Evolutionary conservation across 2,797 vertebrate genomes (phyloP).

Genomic region (Sandelia bainsii): DNA sequence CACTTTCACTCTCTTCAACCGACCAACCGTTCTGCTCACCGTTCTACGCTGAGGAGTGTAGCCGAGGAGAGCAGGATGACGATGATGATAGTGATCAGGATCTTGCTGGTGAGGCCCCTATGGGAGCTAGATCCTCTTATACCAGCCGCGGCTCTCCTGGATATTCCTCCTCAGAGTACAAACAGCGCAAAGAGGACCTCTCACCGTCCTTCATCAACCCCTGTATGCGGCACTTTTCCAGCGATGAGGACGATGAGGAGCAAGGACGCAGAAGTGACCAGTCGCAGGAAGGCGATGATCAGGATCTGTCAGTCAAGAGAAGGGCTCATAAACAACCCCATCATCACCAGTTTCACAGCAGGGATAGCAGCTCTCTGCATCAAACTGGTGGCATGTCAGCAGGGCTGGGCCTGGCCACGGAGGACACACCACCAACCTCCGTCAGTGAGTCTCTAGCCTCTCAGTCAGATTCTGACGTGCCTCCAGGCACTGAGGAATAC

Average conservation of each 20-base stretch:
- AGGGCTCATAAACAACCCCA: conserved; percentile 80
- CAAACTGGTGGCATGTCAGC: conserved; percentile 81
- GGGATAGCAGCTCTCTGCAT: conserved; percentile 73
- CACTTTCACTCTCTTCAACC: conserved; percentile 88
- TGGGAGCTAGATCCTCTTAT: conserved; percentile 78
- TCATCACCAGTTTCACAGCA: conserved; percentile 64
- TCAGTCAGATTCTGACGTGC: conserved; percentile 95
- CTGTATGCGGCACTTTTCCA: conserved; percentile 87
- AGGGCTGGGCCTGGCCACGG: conserved; percentile 80
- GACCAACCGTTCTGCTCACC: conserved; percentile 84
- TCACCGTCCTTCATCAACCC: conserved; percentile 98
- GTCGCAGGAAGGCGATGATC: conserved; percentile 80
- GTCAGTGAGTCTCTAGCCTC: conserved; percentile 94
- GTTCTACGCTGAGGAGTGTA: conserved; percentile 78
- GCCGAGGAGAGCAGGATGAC: conserved; percentile 67
- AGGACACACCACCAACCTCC: conserved; percentile 97
- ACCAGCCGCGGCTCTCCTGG: conserved; percentile 80
- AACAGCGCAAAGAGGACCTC: conserved; percentile 89
- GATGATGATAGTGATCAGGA: conserved; percentile 78
- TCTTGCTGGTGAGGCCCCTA: conserved; percentile 51
- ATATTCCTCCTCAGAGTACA: conserved; percentile 88
- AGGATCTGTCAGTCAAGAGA: conserved; percentile 87
- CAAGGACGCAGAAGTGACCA: conserved; percentile 83
- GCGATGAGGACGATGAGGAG: conserved; percentile 90
- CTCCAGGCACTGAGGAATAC: conserved; percentile 92